Evolutionary conservation across 1,140 invertebrate genomes (phyloP).

Genomic region (Cotesia typhae): DNA sequence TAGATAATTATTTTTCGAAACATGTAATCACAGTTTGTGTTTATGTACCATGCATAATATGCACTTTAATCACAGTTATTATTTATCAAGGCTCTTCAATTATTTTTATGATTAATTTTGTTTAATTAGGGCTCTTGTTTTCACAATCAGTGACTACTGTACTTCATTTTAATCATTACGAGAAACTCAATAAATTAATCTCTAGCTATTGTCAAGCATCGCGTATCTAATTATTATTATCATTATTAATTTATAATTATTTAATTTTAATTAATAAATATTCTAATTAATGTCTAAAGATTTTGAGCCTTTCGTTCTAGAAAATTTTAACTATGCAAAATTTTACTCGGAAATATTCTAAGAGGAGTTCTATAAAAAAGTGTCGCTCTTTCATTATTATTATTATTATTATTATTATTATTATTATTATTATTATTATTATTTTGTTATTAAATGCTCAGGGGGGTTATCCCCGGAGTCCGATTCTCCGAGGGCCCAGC

Average conservation of each 20-base stretch:
- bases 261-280: too few relatives aligned
- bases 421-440: neutral
- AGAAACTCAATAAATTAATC: neutral
- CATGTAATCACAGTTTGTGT: conserved; percentile 34
- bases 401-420: neutral
- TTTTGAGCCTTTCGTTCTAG: conserved; percentile 1
- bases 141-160: conserved; percentile 3
- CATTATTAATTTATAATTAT: too few relatives aligned
- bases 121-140: conserved; percentile 26
- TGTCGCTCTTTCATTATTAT: neutral
- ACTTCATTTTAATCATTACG: conserved; percentile 9
- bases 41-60: conserved; percentile 23
- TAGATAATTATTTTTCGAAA: neutral
- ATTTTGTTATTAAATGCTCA: too few relatives aligned
- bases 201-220: conserved; percentile 10
- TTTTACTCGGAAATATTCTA: too few relatives aligned
- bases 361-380: too few relatives aligned
- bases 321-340: too few relatives aligned
- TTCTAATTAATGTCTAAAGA: too few relatives aligned
- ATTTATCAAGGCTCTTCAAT: conserved; percentile 32
- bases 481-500: too few relatives aligned
- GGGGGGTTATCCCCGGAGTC: too few relatives aligned
- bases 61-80: conserved; percentile 34
- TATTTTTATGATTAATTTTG: conserved; percentile 16
- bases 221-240: too few relatives aligned